Evolutionary conservation across 2,888 invertebrate species (phyloP), one percentile per base, ranked within the genome.

Genomic region (Nymphalis c-album): DNA sequence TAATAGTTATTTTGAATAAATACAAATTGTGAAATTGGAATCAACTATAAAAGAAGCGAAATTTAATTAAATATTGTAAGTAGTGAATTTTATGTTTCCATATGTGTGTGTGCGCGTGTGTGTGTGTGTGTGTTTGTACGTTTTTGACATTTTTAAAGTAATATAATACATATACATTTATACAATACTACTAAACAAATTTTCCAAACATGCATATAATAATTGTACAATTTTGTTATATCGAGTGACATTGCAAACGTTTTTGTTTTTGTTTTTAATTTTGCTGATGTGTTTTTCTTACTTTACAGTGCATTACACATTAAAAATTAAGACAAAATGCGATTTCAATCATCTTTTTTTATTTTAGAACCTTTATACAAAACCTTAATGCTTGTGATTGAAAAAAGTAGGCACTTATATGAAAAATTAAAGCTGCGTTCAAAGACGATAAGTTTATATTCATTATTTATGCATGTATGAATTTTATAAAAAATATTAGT

Each of bases 161-260:
- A 31, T 17, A 55, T n/a, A 31, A 22, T 40, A 40, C 40, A 10
- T 13, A 13, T 40, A 40, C 13, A 6, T 51, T 51, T 10, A 7
- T 22, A 51, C 22, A 40, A 50, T 50, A 64, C 35, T 26, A 40
- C 48, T 50, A 50, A 58, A 50, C 40, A n/a, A 20, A 0, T 40
- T 13, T 40, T 40, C 40, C 22, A 22, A 13, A 40, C 58, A 58
- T 40, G 58, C 48, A 22, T 40, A 22, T 46, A n/a, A 46, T 16
- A 47, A 64, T 58, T 64, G 48, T 48, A 40, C 58, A 64, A 58
- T 40, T 51, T 51, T 51, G 16, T 16, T 22, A 22, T 22, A 51
- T 4, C 4, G 10, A 40, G 40, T 40, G 50, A 50, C 4, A 26
- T 51, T 22, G 22, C 20, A 51, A 51, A 51, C 13, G 13, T 13